Evolutionary conservation across 1,140 invertebrate genomes (phyloP).

Genomic region (Frieseomelitta varia): DNA sequence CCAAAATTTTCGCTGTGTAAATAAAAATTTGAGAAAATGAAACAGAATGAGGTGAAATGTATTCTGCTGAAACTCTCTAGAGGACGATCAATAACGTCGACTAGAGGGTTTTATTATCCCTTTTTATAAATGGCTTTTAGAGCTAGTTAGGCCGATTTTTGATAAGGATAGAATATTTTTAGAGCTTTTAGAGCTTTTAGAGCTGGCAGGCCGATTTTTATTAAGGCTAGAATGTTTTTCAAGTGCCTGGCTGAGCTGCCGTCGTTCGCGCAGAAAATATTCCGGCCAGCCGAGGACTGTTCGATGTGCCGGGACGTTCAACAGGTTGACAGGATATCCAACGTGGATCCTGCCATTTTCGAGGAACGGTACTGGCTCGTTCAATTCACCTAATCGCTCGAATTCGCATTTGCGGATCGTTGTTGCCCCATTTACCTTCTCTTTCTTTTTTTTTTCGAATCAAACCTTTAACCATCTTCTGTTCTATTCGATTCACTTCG

Average conservation of each 20-base stretch:
- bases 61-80: too few species aligned
- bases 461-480: background rate
- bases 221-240: slow-evolving; percentile 51
- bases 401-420: too few species aligned
- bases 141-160: background rate
- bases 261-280: slow-evolving; percentile 83
- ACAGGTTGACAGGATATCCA: slow-evolving; percentile 85
- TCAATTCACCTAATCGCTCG: background rate
- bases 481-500: background rate
- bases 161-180: slow-evolving; percentile 49
- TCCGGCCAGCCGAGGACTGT: slow-evolving; percentile 90
- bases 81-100: too few species aligned
- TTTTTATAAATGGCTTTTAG: background rate
- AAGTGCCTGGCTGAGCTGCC: slow-evolving; percentile 86
- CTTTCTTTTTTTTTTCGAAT: background rate
- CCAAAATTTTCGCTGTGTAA: too few species aligned
- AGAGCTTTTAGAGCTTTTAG: background rate
- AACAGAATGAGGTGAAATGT: too few species aligned
- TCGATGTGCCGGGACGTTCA: slow-evolving; percentile 86
- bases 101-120: too few species aligned
- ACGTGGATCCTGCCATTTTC: slow-evolving; percentile 86
- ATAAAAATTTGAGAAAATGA: too few species aligned
- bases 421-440: background rate
- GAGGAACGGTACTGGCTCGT: slow-evolving; percentile 82
- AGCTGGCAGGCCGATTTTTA: background rate